Evolutionary conservation across 2,888 invertebrate genomes (phyloP).

Genomic region (Melipona bicolor): DNA sequence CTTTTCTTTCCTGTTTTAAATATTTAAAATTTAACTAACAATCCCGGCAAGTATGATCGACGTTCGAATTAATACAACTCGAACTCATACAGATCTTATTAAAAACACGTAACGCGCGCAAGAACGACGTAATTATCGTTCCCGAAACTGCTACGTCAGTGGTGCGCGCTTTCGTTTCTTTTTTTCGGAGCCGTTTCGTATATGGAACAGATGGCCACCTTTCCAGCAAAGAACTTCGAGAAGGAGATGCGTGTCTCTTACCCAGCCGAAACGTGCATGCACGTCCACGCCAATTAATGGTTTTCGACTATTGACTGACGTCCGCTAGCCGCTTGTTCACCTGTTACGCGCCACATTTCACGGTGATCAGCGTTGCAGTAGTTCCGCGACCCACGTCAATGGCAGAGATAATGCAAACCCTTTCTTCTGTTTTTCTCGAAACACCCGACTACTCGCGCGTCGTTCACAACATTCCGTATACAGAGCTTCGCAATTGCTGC

Average conservation of each 20-base stretch:
- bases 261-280: slow-evolving; percentile 63
- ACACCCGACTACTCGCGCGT: not conserved
- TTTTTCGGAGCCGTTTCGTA: slow-evolving; percentile 14
- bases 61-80: too few species aligned
- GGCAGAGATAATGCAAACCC: slow-evolving; percentile 47
- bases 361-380: slow-evolving; percentile 53
- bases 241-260: slow-evolving; percentile 61
- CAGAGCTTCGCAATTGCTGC: slow-evolving; percentile 2
- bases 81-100: not conserved
- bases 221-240: not conserved
- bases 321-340: slow-evolving; percentile 52
- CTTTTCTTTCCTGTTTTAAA: too few species aligned
- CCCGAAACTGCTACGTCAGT: not conserved
- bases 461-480: not conserved
- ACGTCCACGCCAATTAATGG: slow-evolving; percentile 69
- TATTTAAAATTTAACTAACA: too few species aligned
- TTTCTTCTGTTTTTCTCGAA: not conserved
- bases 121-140: slow-evolving; percentile 33
- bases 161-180: slow-evolving; percentile 36
- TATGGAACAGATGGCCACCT: slow-evolving; percentile 31
- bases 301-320: slow-evolving; percentile 73
- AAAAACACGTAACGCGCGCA: not conserved
- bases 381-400: slow-evolving; percentile 48
- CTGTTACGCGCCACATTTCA: slow-evolving; percentile 62
- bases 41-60: too few species aligned